Percentiles rank a stretch among this genome's conserved stretches.
Conservation (phyloP, 2,888 invertebrate species). For the Caenorhabditis sp. region DNA sequence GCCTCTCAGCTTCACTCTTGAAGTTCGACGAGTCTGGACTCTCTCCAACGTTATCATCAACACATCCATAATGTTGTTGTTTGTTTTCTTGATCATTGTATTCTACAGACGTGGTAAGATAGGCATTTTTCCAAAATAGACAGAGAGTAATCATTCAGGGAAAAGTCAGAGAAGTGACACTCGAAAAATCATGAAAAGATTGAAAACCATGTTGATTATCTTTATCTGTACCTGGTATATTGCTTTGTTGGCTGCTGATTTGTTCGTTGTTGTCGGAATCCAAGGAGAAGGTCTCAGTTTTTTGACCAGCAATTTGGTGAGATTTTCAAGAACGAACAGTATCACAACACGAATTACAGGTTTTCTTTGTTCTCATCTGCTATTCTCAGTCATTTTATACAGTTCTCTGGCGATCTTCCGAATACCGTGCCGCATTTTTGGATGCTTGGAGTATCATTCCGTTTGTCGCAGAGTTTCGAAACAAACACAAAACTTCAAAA, state of each 20-base stretch:
- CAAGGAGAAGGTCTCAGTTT: not conserved
- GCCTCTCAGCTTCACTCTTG: not conserved
- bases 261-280: slow-evolving; percentile 17
- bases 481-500: no score
- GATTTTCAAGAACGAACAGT: no score
- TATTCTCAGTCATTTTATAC: slow-evolving; percentile 27
- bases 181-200: slow-evolving; percentile 24
- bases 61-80: slow-evolving; percentile 10
- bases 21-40: not conserved
- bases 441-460: slow-evolving; percentile 14
- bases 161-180: slow-evolving; percentile 30
- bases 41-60: not conserved
- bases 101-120: not conserved
- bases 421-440: slow-evolving; percentile 30
- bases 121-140: not conserved
- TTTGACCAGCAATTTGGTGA: not conserved
- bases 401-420: slow-evolving; percentile 28
- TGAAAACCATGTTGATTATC: slow-evolving; percentile 24
- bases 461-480: slow-evolving; percentile 3
- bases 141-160: slow-evolving; percentile 9
- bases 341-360: no score
- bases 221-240: slow-evolving; percentile 37
- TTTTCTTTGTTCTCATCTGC: slow-evolving; percentile 12
- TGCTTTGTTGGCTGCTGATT: slow-evolving; percentile 20
- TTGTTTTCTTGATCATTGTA: slow-evolving; percentile 3